These are phyloP conservation scores for pig (Sus scrofa) DNA, from an alignment of 2,113 vertebrate species.

Conservation along the genomic window DNA sequence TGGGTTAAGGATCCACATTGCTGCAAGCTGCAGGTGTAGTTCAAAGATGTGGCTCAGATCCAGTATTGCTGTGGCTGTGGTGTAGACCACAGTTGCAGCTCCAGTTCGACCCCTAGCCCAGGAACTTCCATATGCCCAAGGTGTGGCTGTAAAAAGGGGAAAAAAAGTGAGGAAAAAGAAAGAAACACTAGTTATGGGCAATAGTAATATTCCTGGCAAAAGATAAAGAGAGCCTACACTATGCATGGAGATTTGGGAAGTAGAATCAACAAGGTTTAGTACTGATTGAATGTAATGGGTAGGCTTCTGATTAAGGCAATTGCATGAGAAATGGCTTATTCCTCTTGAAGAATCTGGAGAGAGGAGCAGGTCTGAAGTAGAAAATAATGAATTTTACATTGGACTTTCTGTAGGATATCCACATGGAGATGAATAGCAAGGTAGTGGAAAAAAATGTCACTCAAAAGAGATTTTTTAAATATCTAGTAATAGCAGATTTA, in stretches of 20 bases:
- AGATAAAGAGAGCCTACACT: neutral
- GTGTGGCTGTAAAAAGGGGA: too few relatives aligned
- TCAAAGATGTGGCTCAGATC: too few relatives aligned
- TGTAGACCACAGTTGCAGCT: too few relatives aligned
- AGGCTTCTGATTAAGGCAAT: neutral
- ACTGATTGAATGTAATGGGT: neutral
- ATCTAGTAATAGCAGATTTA: neutral
- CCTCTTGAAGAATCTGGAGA: neutral
- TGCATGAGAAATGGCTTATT: neutral
- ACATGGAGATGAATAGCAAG: neutral
- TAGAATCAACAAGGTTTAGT: neutral
- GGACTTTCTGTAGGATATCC: neutral
- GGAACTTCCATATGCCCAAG: too few relatives aligned
- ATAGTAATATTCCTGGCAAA: neutral
- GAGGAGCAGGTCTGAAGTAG: neutral
- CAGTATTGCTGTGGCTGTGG: too few relatives aligned
- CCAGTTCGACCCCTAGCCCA: too few relatives aligned
- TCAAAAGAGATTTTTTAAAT: neutral
- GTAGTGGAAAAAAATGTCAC: neutral
- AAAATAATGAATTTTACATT: neutral
- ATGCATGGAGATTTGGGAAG: neutral
- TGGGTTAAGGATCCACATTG: too few relatives aligned
- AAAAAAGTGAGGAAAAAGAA: too few relatives aligned
- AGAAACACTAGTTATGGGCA: neutral
- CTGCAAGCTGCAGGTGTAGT: too few relatives aligned